Evolutionary conservation across 2,888 invertebrate genomes (phyloP).

Genomic region (Microctonus brassicae): DNA sequence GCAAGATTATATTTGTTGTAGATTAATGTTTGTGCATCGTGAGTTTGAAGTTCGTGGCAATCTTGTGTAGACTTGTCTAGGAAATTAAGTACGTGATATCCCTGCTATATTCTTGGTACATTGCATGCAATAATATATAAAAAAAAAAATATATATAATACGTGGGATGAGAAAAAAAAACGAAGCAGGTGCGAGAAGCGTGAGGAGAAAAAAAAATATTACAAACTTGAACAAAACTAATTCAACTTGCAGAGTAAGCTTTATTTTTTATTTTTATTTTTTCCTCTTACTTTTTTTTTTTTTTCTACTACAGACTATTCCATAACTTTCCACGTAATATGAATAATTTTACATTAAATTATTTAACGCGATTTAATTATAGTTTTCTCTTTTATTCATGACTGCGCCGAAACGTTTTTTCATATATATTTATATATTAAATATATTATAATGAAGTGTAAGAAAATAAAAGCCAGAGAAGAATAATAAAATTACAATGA

Average conservation of each 20-base stretch:
- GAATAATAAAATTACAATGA: not conserved
- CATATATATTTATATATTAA: not conserved
- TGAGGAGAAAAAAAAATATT: not conserved
- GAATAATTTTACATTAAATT: constrained; percentile 16
- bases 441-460: not conserved
- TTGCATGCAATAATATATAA: constrained; percentile 1
- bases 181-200: constrained; percentile 11
- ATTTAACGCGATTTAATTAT: not conserved
- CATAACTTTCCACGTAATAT: constrained; percentile 2
- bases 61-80: not conserved
- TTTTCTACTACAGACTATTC: not conserved
- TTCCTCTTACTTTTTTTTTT: not conserved
- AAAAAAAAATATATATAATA: constrained; percentile 3
- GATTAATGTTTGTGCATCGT: constrained; percentile 35
- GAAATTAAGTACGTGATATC: constrained; percentile 50
- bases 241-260: constrained; percentile 25
- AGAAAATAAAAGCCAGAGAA: not conserved
- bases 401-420: not conserved
- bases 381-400: not conserved
- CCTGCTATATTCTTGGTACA: constrained; percentile 17
- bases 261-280: not conserved
- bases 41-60: not conserved
- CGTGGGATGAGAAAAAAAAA: constrained; percentile 2
- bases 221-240: constrained; percentile 20
- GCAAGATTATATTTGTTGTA: not conserved